Percentiles rank a stretch among this genome's conserved stretches.
These are phyloP conservation scores for Danio jaintianensis DNA, from an alignment of 2,797 vertebrate genomes.

Conservation along the genomic window DNA sequence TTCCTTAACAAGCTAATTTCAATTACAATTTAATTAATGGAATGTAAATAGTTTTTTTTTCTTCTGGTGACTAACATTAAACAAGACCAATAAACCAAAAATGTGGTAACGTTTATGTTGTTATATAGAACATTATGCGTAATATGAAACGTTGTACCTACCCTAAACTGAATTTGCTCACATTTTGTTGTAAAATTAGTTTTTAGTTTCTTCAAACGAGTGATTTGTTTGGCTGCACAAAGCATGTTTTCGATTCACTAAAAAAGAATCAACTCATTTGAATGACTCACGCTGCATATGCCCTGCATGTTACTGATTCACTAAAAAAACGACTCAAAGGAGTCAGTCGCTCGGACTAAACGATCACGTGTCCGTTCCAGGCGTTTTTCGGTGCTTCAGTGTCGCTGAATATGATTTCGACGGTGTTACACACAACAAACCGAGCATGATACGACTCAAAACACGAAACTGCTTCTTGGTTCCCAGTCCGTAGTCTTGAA, in stretches of 20 bases:
- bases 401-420: too few relatives aligned
- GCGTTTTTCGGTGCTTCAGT: neutral
- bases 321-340: neutral
- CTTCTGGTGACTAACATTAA: too few relatives aligned
- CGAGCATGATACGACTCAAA: neutral
- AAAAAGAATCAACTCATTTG: neutral
- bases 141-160: too few relatives aligned
- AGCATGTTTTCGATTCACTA: neutral
- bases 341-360: neutral
- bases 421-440: neutral
- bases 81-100: too few relatives aligned
- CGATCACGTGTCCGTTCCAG: neutral
- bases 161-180: neutral
- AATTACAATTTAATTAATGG: too few relatives aligned
- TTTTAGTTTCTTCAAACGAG: neutral
- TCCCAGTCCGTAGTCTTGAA: conserved; percentile 67
- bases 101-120: neutral
- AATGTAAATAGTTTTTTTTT: too few relatives aligned
- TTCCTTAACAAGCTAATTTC: too few relatives aligned
- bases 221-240: neutral
- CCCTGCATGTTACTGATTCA: neutral
- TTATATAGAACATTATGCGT: neutral
- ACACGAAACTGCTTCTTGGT: neutral
- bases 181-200: neutral
- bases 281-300: neutral